phyloP scores from a whole-genome alignment of 2,888 invertebrate genomes.

The Habrosyne pyritoides region DNA sequence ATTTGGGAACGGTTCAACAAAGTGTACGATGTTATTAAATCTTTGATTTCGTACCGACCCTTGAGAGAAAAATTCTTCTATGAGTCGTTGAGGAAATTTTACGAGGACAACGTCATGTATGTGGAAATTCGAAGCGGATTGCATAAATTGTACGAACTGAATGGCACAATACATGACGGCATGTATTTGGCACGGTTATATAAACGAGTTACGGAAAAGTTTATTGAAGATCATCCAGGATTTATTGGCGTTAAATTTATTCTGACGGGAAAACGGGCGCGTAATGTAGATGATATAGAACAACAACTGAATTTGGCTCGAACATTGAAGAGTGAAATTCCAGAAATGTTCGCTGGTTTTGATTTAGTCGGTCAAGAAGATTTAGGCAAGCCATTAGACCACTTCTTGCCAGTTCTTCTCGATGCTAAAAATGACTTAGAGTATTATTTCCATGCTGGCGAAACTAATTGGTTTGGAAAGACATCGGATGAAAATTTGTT shows the following conservation, averaged over 20 bases:
- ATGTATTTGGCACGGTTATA: constrained; percentile 82
- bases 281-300: constrained; percentile 59
- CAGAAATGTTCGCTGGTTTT: constrained; percentile 89
- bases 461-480: constrained; percentile 89
- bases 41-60: constrained; percentile 84
- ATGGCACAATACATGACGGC: constrained; percentile 80
- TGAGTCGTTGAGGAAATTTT: constrained; percentile 84
- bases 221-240: constrained; percentile 83
- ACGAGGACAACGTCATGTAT: constrained; percentile 88
- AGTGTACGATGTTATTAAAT: constrained; percentile 78
- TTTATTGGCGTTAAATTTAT: constrained; percentile 88
- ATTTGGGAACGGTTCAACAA: constrained; percentile 85
- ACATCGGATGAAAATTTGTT: constrained; percentile 88
- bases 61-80: constrained; percentile 86
- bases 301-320: constrained; percentile 61
- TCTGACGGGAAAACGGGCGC: constrained; percentile 63
- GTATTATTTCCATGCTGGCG: constrained; percentile 91
- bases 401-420: constrained; percentile 83
- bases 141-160: constrained; percentile 84
- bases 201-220: constrained; percentile 80
- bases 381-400: constrained; percentile 84
- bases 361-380: constrained; percentile 94
- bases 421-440: constrained; percentile 79
- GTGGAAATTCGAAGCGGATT: constrained; percentile 86
- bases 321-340: constrained; percentile 76